Base-by-base conservation (phyloP, 1,140 invertebrate genomes). In the Odontomachus brunneus region DNA sequence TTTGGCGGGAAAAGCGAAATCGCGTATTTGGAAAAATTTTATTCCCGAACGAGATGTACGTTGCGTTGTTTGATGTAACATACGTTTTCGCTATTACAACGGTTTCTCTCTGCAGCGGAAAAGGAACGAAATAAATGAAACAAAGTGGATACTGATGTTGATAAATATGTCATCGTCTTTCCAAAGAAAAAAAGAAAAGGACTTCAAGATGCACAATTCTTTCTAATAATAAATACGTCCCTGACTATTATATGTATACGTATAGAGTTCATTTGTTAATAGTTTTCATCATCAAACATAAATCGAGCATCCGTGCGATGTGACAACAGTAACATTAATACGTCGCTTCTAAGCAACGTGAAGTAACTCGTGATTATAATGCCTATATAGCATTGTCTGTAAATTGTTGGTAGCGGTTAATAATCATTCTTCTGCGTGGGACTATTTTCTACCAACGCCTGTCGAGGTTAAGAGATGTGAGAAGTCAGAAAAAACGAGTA, bases 391-490 rank as follows among this genome's bases (percentile, higher is more conserved):
- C n/a, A n/a, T n/a, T n/a, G 11, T 60, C 17, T 60, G 15, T 19
- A 44, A 26, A 60, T 74, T 3, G 14, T 74, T 12, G 0, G 15
- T 44, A 60, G 59, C 60, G 33, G 7, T 24, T 73, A 12, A 60
- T 2, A 44, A 2, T 48, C 11, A 44, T 9, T n/a, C 38, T 48
- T 15, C 33, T 3, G 19, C 29, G n/a, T 24, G 17, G 2, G 14
- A 44, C 3, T 2, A 15, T 3, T 49, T 53, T 15, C 19, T 55
- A 9, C 60, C 2, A 5, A 63, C 1, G 9, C 17, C 60, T 7
- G 3, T 33, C 19, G 60, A 74, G 71, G 71, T 74, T 74, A 74
- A 19, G 12, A 74, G 12, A 74, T 26, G 55, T 29, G 9, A 48
- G 11, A 17, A 60, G 33, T 59, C 22, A 60, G 24, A 66, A 38